Percentiles rank a stretch among this genome's conserved stretches.
phyloP scores from a whole-genome alignment of 1,140 invertebrate species.

The Brachionus sp. region DNA sequence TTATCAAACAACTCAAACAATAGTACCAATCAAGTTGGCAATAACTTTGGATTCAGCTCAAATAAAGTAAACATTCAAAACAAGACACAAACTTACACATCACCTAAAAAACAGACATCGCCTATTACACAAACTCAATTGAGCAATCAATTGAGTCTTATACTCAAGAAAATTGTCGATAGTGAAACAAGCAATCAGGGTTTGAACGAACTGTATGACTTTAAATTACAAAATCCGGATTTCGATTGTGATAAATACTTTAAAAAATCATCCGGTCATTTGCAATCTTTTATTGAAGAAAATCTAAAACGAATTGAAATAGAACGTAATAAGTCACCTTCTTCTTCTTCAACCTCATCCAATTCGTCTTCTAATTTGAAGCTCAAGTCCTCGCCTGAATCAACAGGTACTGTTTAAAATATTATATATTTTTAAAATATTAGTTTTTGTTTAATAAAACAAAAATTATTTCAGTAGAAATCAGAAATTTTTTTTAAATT shows the following conservation, averaged over 20 bases:
- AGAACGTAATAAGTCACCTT: constrained; percentile 52
- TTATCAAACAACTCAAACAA: background rate
- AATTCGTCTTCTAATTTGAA: constrained; percentile 20
- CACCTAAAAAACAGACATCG: background rate
- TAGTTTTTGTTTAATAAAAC: background rate
- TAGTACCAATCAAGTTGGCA: background rate
- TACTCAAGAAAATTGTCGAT: constrained; percentile 34
- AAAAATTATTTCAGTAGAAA: background rate
- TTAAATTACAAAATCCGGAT: constrained; percentile 81
- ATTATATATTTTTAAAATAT: background rate
- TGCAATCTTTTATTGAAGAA: constrained; percentile 83
- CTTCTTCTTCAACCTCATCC: constrained; percentile 25
- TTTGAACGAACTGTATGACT: constrained; percentile 79
- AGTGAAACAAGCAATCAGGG: constrained; percentile 61
- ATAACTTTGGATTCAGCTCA: background rate
- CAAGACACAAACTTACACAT: constrained; percentile 4
- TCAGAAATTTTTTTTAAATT: too few species aligned
- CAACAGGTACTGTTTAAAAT: background rate
- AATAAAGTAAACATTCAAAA: constrained; percentile 2
- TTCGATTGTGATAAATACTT: constrained; percentile 85
- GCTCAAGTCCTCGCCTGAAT: background rate
- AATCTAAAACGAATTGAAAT: constrained; percentile 75
- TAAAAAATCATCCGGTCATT: constrained; percentile 79
- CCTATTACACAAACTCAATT: background rate
- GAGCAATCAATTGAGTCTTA: background rate